Base-by-base conservation (phyloP, 1,140 invertebrate species). In the Drosophila carrolli region DNA sequence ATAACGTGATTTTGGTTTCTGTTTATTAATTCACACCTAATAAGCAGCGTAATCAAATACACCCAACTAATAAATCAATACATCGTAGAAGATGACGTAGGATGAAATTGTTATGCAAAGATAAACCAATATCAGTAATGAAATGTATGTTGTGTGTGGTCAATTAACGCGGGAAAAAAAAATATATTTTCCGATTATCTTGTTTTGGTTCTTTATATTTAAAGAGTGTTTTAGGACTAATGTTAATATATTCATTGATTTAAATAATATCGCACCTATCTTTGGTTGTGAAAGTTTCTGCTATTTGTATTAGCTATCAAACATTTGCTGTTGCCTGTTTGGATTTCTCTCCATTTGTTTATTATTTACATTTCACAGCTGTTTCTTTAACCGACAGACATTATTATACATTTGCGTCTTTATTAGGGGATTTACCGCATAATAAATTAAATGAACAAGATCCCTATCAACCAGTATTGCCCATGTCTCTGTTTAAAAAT, bases 1-100 rank as follows among this genome's bases (percentile, higher is more conserved):
- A 74, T 75, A 73, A 47, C 71, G 59, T 66, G 71, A 75, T 75
- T 75, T 63, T 58, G 56, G 46, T 72, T 59, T 60, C 35, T 75
- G 48, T 75, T 75, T 35, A 59, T 70, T 61, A 77, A 75, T 75
- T 75, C 54, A 75, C 72, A 75, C 72, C 72, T 59, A 67, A 57
- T 75, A 66, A 75, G 32, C 35, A 37, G 53, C 71, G 19, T 58
- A 75, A 75, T 75, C 53, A 58, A 75, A 75, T 57, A 57, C n/a
- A 57, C n/a, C 40, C 37, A 57, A 57, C 50, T 67, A 58, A 67
- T 59, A 75, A 41, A 41, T 40, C 46, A 50, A 63, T 56, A 41
- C 59, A 55, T 51, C 47, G 16, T 47, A 57, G 44, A 43, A 43
- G 35, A 7, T 55, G 48, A 47, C 43, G 19, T 57, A 23, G 63